Percentiles rank a stretch among this genome's conserved stretches.
These are phyloP conservation scores for Thamnaconus septentrionalis DNA, from an alignment of 2,113 vertebrate species.

Conservation along the genomic window DNA sequence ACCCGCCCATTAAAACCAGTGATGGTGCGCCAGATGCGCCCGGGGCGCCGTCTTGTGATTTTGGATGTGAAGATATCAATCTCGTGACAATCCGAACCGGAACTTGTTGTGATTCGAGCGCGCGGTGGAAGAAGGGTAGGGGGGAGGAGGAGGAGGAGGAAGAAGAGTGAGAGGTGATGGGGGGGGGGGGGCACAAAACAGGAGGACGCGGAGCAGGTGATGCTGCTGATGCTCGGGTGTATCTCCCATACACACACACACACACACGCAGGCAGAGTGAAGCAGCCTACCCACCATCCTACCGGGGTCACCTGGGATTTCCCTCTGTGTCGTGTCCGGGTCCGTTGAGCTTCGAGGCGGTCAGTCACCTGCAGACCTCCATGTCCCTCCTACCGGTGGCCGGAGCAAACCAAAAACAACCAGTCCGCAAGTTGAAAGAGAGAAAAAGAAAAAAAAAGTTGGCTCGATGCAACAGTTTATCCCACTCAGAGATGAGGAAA, in stretches of 20 bases:
- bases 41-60: too few relatives aligned
- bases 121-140: background rate
- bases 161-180: slow-evolving; percentile 12
- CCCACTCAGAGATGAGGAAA: slow-evolving; percentile 2
- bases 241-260: background rate
- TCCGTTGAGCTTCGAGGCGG: slow-evolving; percentile 30
- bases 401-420: too few relatives aligned
- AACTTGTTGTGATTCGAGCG: too few relatives aligned
- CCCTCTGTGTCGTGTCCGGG: slow-evolving; percentile 24
- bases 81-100: slow-evolving; percentile 23
- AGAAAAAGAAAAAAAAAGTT: slow-evolving; percentile 42
- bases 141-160: background rate
- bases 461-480: slow-evolving; percentile 42
- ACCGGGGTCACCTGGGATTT: slow-evolving; percentile 37
- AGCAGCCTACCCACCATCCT: slow-evolving; percentile 64
- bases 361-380: slow-evolving; percentile 68
- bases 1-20: slow-evolving; percentile 8
- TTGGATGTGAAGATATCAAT: slow-evolving; percentile 10
- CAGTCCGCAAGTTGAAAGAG: slow-evolving; percentile 27
- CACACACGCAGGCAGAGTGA: slow-evolving; percentile 11
- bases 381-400: slow-evolving; percentile 40
- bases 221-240: too few relatives aligned
- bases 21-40: background rate
- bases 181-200: too few relatives aligned
- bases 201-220: too few relatives aligned